Percentiles rank a stretch among this genome's conserved stretches.
Conservation (phyloP, 2,113 vertebrate species). For the Stigmatopora argus region DNA sequence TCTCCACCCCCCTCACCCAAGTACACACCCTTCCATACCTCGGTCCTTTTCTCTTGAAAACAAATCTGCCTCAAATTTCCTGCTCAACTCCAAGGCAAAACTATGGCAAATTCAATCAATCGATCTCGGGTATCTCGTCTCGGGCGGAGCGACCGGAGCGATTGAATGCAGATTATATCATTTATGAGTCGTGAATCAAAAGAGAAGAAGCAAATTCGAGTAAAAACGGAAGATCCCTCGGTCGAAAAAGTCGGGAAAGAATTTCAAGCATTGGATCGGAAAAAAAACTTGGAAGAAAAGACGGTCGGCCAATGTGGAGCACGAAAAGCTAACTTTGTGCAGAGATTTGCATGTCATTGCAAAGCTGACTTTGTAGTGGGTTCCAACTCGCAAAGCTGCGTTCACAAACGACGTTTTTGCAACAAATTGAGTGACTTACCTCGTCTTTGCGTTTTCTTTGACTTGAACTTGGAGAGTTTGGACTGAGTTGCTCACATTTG, state of each 20-base stretch:
- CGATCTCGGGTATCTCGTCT: not conserved
- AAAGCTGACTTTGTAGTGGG: not conserved
- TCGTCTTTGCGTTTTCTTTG: not conserved
- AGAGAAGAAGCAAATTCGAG: not conserved
- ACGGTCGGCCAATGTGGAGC: slow-evolving; percentile 62
- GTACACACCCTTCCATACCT: slow-evolving; percentile 27
- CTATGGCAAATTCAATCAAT: too few relatives aligned
- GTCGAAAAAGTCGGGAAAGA: slow-evolving; percentile 48
- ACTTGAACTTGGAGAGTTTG: not conserved
- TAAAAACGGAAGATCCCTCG: slow-evolving; percentile 12
- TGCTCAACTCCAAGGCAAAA: slow-evolving; percentile 45
- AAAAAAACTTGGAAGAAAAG: slow-evolving; percentile 52
- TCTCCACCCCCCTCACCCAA: slow-evolving; percentile 9
- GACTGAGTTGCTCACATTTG: too few relatives aligned
- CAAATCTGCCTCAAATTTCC: slow-evolving; percentile 32
- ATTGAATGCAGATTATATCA: slow-evolving; percentile 3
- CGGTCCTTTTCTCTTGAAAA: slow-evolving; percentile 14
- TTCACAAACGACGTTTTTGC: not conserved
- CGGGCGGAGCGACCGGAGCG: not conserved
- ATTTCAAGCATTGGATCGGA: slow-evolving; percentile 60
- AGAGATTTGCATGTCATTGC: slow-evolving; percentile 20
- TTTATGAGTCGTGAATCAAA: not conserved
- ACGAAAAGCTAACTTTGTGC: slow-evolving; percentile 42
- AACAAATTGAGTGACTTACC: not conserved
- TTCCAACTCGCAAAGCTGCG: not conserved